Evolutionary conservation across 2,888 invertebrate species (phyloP).

Genomic region (Syritta pipiens): DNA sequence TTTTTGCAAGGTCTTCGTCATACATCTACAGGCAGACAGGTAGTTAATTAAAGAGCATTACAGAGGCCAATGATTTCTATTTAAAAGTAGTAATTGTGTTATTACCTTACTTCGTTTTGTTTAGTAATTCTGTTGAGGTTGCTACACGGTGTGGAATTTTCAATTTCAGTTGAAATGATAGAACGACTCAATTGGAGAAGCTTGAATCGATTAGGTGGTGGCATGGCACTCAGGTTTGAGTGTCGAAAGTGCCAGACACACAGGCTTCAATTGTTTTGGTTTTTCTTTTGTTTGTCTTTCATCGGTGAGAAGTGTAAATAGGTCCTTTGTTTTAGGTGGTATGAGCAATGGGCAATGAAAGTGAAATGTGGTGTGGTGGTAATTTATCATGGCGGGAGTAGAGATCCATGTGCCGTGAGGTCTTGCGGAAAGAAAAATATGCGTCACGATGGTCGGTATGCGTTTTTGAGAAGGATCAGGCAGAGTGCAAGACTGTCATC

Average conservation of each 20-base stretch:
- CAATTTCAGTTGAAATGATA: too few species aligned
- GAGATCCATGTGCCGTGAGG: too few species aligned
- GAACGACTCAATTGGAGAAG: too few species aligned
- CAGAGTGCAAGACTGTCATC: too few species aligned
- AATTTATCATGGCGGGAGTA: not conserved
- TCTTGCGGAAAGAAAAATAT: too few species aligned
- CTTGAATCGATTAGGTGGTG: not conserved
- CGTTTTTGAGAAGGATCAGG: too few species aligned
- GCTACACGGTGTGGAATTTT: slow-evolving; percentile 24
- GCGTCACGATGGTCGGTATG: too few species aligned
- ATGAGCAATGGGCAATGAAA: not conserved
- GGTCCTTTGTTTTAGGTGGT: slow-evolving; percentile 30
- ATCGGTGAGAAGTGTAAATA: slow-evolving; percentile 20
- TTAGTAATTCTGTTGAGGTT: slow-evolving; percentile 17
- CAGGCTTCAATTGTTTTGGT: too few species aligned
- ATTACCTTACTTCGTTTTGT: slow-evolving; percentile 16
- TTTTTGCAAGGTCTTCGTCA: slow-evolving; percentile 46
- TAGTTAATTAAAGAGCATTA: slow-evolving; percentile 57
- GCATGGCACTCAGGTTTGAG: too few species aligned
- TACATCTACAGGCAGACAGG: slow-evolving; percentile 16
- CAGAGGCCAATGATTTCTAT: slow-evolving; percentile 59
- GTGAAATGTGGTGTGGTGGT: not conserved
- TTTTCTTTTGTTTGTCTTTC: slow-evolving; percentile 13
- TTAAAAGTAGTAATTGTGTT: slow-evolving; percentile 20
- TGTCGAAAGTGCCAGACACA: too few species aligned